Base-by-base conservation (phyloP, 2,888 invertebrate genomes). In the Leucoma salicis region DNA sequence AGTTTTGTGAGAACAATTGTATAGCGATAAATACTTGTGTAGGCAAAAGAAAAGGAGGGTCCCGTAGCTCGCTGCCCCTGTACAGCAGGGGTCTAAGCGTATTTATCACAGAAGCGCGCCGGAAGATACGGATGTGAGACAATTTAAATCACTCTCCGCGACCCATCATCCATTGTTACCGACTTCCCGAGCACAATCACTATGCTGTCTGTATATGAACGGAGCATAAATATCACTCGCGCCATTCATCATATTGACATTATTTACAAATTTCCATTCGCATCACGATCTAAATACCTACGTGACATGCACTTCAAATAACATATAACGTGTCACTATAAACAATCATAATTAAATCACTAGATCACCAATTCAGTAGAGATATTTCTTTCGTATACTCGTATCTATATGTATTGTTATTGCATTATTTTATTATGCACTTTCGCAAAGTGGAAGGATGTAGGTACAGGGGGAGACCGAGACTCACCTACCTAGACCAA, bases 91-190 rank as follows among this genome's bases (percentile, higher is more conserved):
- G 56, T 65, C 60, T 55, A 55, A 42, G 38, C 60, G 61, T 70
- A 70, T 74, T 73, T 70, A 70, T 54, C 60, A 66, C 57, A 60
- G 49, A 28, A 49, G 44, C 70, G 59, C 74, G 34, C 58, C 85
- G 87, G 87, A 87, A 84, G 67, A 69, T 50, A 53, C 70, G 81
- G 85, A 83, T 86, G 85, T 74, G 78, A 81, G 78, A 82, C 85
- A 84, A 85, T 86, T 86, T 82, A 74, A 83, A 78, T 74, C 77
- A 75, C 63, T 77, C 78, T 67, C 67, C 55, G 63, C 56, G 64
- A 67, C 66, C 72, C 67, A 71, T 72, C 71, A 66, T 53, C 66
- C 69, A 73, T 80, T 79, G 82, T 82, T 72, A 70, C 50, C 66
- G 65, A 72, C 80, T 75, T 81, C 82, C 77, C 73, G 75, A 69